phyloP scores from a whole-genome alignment of 2,888 invertebrate genomes.

The Pycnomerus fuliginosus region DNA sequence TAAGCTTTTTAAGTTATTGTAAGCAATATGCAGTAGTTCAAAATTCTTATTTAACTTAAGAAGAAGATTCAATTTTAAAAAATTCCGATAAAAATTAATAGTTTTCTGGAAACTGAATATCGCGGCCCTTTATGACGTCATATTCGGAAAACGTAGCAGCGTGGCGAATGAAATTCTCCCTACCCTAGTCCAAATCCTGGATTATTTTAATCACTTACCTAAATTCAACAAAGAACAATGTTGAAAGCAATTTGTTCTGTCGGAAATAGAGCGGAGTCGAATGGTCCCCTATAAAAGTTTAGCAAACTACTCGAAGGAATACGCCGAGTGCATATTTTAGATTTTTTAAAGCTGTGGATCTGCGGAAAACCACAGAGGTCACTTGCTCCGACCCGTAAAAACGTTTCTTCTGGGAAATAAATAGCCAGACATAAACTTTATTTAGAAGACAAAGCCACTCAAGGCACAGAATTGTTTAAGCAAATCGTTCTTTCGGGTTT shows the following conservation, averaged over 20 bases:
- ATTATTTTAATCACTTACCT: too few relatives aligned
- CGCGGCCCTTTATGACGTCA: too few relatives aligned
- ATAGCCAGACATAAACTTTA: conserved; percentile 27
- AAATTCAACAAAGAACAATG: conserved; percentile 20
- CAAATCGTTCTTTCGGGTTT: too few relatives aligned
- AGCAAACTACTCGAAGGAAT: conserved; percentile 29
- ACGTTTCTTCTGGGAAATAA: conserved; percentile 29
- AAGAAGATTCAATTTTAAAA: too few relatives aligned
- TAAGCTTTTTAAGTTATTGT: too few relatives aligned
- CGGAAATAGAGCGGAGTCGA: conserved; percentile 26
- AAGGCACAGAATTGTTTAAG: conserved; percentile 25
- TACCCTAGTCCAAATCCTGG: too few relatives aligned
- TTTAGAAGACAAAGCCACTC: conserved; percentile 24
- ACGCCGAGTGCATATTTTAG: conserved; percentile 35
- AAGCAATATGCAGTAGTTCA: too few relatives aligned
- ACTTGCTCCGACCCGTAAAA: conserved; percentile 28
- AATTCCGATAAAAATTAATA: too few relatives aligned
- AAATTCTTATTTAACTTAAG: too few relatives aligned
- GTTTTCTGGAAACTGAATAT: too few relatives aligned
- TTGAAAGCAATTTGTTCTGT: conserved; percentile 13
- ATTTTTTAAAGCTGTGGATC: conserved; percentile 31
- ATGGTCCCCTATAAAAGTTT: conserved; percentile 35
- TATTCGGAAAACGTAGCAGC: too few relatives aligned
- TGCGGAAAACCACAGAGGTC: conserved; percentile 28
- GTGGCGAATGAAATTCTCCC: too few relatives aligned